Evolutionary conservation across 2,888 invertebrate species (phyloP), one percentile per base, ranked within the genome.

Genomic region (Aplocera efformata): DNA sequence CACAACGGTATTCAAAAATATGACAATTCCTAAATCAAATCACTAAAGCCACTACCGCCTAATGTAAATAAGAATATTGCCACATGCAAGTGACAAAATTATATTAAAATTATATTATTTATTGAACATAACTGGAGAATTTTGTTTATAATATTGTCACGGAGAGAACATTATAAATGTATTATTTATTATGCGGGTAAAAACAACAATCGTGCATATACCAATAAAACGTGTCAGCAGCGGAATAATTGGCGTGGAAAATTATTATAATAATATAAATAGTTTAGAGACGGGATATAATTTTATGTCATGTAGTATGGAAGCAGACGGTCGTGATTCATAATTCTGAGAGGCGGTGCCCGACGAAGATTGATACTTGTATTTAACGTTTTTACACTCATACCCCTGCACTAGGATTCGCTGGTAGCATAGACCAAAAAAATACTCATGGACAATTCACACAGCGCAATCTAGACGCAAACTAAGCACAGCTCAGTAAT

Each of bases 191-290:
- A 45, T 39, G 35, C 32, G 31, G 47, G 63, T 72, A 71, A 73
- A 60, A 69, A 77, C 64, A 82, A 85, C 83, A 85, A 81, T 81
- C 80, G 73, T 79, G 82, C 79, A 77, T 76, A 43, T 73, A 74
- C 67, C 60, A 77, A 85, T 85, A 85, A 85, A 86, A 84, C 66
- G 74, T 85, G 85, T 85, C 86, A 77, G 74, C 77, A 55, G 51
- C 53, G 63, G 67, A 83, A 85, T 88, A 86, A 86, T 86, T 86
- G 86, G 86, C 70, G 72, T 76, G 65, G 72, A 74, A 79, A 85
- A 82, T 84, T 84, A 86, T 86, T 81, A 83, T 83, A 79, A 76
- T 86, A 79, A 75, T 83, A 82, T 83, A 85, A 85, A 85, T 86
- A 86, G 86, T 85, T 84, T 83, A 79, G 72, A 74, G 76, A 72